Conservation (phyloP, 1,140 invertebrate species). For the Heliconius hewitsoni region DNA sequence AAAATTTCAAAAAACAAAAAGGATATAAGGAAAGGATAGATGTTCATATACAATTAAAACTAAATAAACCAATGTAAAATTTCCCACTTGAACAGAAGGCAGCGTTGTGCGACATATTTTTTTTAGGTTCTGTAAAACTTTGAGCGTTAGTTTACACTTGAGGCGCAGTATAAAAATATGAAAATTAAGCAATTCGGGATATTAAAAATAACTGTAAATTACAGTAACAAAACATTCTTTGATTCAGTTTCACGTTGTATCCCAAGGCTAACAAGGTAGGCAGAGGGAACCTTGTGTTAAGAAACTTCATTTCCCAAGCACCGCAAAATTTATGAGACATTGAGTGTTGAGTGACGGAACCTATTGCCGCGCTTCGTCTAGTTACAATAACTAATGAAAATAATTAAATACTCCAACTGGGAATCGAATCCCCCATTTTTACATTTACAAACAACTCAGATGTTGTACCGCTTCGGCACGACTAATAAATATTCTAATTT, state of each 20-base stretch:
- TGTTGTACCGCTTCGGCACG: no score
- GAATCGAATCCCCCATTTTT: no score
- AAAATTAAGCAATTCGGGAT: neutral
- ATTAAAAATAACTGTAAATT: neutral
- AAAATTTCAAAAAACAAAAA: neutral
- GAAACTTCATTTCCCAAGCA: no score
- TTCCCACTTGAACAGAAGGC: slow-evolving; percentile 4
- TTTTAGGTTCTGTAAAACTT: slow-evolving; percentile 7
- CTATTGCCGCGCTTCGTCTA: neutral
- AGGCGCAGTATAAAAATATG: slow-evolving; percentile 7
- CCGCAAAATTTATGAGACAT: neutral
- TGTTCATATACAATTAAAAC: slow-evolving; percentile 8
- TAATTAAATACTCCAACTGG: no score
- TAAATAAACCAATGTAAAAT: slow-evolving; percentile 3
- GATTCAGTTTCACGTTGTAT: no score
- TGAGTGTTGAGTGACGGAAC: neutral
- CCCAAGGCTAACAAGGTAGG: no score
- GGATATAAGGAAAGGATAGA: neutral
- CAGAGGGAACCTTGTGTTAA: no score
- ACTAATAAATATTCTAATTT: neutral
- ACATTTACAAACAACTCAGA: no score
- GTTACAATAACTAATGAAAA: no score
- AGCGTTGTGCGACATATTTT: slow-evolving; percentile 17
- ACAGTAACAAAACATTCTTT: neutral
- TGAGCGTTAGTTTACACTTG: slow-evolving; percentile 27